Conservation (phyloP, 2,888 invertebrate genomes). For the Theretra japonica region DNA sequence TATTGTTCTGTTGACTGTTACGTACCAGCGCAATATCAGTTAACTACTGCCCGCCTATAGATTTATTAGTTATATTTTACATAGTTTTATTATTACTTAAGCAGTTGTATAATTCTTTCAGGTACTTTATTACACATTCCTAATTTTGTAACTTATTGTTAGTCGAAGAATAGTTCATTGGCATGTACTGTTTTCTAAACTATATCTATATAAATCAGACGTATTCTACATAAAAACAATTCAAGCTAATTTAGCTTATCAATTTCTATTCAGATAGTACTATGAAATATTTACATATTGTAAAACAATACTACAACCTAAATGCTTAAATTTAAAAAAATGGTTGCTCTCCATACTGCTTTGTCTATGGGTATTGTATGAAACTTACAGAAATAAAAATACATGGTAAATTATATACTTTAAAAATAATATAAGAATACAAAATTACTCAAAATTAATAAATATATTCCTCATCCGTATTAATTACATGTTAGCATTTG, state of each 20-base stretch:
- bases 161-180: slow-evolving; percentile 32
- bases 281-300: too few relatives aligned
- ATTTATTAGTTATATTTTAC: slow-evolving; percentile 18
- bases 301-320: too few relatives aligned
- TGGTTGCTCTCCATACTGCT: too few relatives aligned
- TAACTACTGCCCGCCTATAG: slow-evolving; percentile 15
- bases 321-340: too few relatives aligned
- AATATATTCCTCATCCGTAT: too few relatives aligned
- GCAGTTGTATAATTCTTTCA: not conserved
- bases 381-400: too few relatives aligned
- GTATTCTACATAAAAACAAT: not conserved
- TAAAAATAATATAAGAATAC: too few relatives aligned
- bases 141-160: not conserved
- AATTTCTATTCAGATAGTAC: not conserved
- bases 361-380: too few relatives aligned
- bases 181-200: slow-evolving; percentile 16
- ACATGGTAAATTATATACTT: too few relatives aligned
- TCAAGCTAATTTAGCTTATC: not conserved
- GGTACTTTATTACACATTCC: not conserved
- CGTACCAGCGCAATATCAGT: slow-evolving; percentile 5
- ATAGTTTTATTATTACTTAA: not conserved
- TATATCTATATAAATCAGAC: not conserved
- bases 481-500: not conserved
- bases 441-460: too few relatives aligned
- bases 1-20: slow-evolving; percentile 30